Base-by-base conservation (phyloP, 2,797 vertebrate genomes). In the Threskiornis aethiopicus region DNA sequence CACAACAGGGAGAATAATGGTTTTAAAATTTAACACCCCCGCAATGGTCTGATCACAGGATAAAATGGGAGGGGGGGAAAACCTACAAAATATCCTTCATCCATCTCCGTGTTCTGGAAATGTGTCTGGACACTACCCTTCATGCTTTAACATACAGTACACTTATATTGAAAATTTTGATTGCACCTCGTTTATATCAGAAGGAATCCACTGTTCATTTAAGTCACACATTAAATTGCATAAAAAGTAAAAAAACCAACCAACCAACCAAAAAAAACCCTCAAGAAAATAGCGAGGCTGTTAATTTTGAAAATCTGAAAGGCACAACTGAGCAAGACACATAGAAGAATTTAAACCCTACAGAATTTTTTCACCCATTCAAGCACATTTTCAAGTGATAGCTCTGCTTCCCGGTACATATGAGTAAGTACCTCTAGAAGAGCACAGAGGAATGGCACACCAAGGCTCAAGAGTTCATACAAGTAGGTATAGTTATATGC, bases 401-500 rank as follows among this genome's bases (percentile, higher is more conserved):
- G 97, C 95, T 98, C 98, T 28, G 98, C 97, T 97, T 99, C 99
- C 44, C 94, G 81, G 97, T 98, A 98, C 98, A 99, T 99, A 97
- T 99, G 98, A 73, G 97, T 77, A 90, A 99, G 98, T 81, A 99
- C 98, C 97, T 99, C 99, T 46, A 98, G 98, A 87, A 99, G 97
- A 69, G 98, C 98, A 58, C 98, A 99, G 97, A 99, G 98, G 90
- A 99, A 98, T 7, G 99, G 99, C 96, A 99, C 95, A 88, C 99
- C 98, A 84, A 99, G 96, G 97, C 99, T 99, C 98, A 99, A 98
- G 51, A 99, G 98, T 98, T 99, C 99, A 5, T 99, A 99, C 88
- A 99, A 98, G 95, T 98, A 99, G 72, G 96, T 90, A 96, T 99
- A 99, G 98, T 99, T 99, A 96, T 98, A 97, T 49, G 98, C 98